These are phyloP conservation scores for Rostratula benghalensis DNA, from an alignment of 2,113 vertebrate species.

Conservation along the genomic window DNA sequence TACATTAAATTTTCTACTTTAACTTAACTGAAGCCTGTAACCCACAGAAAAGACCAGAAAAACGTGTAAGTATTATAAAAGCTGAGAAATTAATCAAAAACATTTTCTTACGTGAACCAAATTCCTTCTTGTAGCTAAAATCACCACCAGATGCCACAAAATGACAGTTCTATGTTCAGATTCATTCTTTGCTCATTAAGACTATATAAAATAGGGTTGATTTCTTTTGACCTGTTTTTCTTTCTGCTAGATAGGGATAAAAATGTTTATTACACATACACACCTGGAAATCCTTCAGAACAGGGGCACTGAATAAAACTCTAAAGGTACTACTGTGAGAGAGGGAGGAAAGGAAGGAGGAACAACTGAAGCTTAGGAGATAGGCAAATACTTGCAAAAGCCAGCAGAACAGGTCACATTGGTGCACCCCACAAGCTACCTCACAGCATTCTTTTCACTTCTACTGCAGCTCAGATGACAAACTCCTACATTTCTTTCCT, in stretches of 20 bases:
- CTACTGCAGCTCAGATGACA: neutral
- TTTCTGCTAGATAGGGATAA: neutral
- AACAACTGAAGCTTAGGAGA: neutral
- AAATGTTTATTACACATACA: neutral
- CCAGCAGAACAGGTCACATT: neutral
- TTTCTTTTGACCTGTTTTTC: neutral
- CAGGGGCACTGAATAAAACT: neutral
- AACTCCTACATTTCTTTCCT: neutral
- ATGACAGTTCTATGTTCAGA: neutral
- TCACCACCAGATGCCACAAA: neutral
- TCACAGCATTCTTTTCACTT: neutral
- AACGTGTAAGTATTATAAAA: neutral
- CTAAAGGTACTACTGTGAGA: neutral
- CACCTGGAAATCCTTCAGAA: neutral
- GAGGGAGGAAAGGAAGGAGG: neutral
- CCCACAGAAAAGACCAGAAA: neutral
- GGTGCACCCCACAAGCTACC: neutral
- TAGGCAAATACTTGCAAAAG: neutral
- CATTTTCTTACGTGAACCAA: neutral
- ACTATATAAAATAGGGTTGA: neutral
- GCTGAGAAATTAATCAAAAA: neutral
- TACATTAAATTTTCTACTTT: neutral
- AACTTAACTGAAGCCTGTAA: neutral
- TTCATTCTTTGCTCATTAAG: neutral
- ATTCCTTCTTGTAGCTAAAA: neutral